Base-by-base conservation (phyloP, 2,888 invertebrate species). In the Trimorus sp. region DNA sequence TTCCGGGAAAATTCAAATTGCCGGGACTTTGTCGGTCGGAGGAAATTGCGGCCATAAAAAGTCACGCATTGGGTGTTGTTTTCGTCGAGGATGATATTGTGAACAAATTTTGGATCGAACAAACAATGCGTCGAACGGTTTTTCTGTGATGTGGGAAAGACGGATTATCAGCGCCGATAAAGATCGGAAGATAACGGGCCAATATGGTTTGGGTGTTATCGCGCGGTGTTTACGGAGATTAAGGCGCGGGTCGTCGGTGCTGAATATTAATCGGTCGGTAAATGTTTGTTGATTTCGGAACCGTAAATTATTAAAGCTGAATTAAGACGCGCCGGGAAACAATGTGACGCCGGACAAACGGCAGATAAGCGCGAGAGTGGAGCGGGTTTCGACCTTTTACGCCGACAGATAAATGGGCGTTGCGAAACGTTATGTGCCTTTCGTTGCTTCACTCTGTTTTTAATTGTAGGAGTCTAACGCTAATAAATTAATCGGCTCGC, bases 1-100 rank as follows among this genome's bases (percentile, higher is more conserved):
- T 80, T 80, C 80, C 75, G 36, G 80, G 80, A 80, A 75, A 48
- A 75, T 53, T 70, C n/a, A 60, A 65, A 42, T 59, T 37, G 65
- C 11, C 56, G 36, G 45, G 58, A 49, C 14, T 14, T 49, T 49
- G 15, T 36, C n/a, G n/a, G 38, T 7, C 0, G 36, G 36, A 62
- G 26, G 48, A 51, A 51, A 53, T 71, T 62, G 37, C 37, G 37
- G 36, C 38, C 38, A 26, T 26, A 26, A 26, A 26, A 4, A 26
- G 26, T 26, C 26, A 26, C 26, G 26, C 26, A 26, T 26, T 26
- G 26, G 26, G 26, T 26, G 26, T 26, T 26, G 26, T 26, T 26
- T 26, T 26, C 26, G 26, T 26, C 26, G 26, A 26, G 26, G 26
- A 26, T 26, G 26, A 26, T 26, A 26, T 26, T 3, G n/a, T n/a